Evolutionary conservation across 2,888 invertebrate genomes (phyloP), one percentile per base, ranked within the genome.

Genomic region (Petrolisthes manimaculis): DNA sequence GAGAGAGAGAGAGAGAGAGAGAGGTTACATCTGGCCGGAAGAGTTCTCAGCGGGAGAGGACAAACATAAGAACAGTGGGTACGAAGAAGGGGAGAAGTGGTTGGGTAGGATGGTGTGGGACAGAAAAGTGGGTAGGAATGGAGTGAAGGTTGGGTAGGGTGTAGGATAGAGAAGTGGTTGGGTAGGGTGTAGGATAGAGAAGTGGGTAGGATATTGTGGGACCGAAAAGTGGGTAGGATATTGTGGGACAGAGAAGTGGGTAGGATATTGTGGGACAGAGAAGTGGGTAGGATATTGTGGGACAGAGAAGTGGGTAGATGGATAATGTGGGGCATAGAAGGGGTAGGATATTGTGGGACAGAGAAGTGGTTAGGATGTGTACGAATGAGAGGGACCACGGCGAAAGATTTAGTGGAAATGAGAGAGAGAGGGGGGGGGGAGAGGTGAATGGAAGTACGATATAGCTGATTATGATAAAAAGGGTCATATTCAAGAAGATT

Each of bases 1-100:
- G 56, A 81, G 24, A 81, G 61, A 61, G 80, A 55, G 80, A 61
- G 80, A 61, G 61, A 77, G 77, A 21, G 37, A 21, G 51, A 24
- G 37, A 77, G 37, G 77, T 77, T n/a, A n/a, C 21, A 9, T 5
- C 37, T 37, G 37, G 37, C 37, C 37, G 37, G 37, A 37, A 37
- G 37, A 37, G 37, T 37, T 37, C 37, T 37, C 37, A 37, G 37
- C 37, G 37, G 37, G 37, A 37, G 37, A 37, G 37, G 37, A 37
- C 37, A 37, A 37, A 37, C 37, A 37, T 37, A 37, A 37, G 37
- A 37, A 37, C 37, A 37, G 37, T 37, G 37, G 37, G 37, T 37
- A 37, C 37, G 37, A 37, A 37, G 37, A 37, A 37, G 37, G 37
- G 37, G 37, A 37, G 37, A 37, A 37, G 37, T 37, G 37, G 37